Conservation (phyloP, 2,888 invertebrate species). For the Hirtodrosophila confusa region DNA sequence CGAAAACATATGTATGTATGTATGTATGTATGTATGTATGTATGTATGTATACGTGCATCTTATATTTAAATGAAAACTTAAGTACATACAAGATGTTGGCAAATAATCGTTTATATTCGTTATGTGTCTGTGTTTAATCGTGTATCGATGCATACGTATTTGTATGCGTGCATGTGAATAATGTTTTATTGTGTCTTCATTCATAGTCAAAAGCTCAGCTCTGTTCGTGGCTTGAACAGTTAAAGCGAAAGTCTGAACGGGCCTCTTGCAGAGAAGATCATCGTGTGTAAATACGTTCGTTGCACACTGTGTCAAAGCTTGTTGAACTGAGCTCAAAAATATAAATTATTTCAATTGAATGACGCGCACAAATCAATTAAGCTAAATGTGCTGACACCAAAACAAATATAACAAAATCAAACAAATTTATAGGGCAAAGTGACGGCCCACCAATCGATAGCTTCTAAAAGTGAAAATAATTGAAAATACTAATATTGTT, state of each 20-base stretch:
- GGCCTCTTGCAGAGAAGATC: slow-evolving; percentile 12
- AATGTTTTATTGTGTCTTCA: slow-evolving; percentile 27
- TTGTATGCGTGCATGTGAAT: slow-evolving; percentile 3
- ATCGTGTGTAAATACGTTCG: slow-evolving; percentile 26
- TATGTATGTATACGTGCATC: slow-evolving; percentile 20
- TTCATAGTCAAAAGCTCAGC: slow-evolving; percentile 37
- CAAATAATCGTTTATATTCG: slow-evolving; percentile 32
- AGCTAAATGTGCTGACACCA: too few species aligned
- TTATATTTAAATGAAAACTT: slow-evolving; percentile 19
- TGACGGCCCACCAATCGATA: too few species aligned
- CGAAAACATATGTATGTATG: slow-evolving; percentile 10
- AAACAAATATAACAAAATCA: too few species aligned
- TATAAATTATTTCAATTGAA: neutral
- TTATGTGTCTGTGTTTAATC: neutral
- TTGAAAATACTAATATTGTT: too few species aligned
- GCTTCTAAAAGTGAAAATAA: too few species aligned
- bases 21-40: slow-evolving; percentile 3
- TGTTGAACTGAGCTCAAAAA: slow-evolving; percentile 3
- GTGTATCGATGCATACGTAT: neutral
- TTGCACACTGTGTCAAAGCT: slow-evolving; percentile 37
- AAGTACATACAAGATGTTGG: slow-evolving; percentile 29
- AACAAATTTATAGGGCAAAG: too few species aligned
- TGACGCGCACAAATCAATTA: too few species aligned
- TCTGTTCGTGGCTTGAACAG: slow-evolving; percentile 19
- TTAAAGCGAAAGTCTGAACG: slow-evolving; percentile 46